phyloP scores from a whole-genome alignment of 2,888 invertebrate genomes.

The Malthinus seriepunctatus region DNA sequence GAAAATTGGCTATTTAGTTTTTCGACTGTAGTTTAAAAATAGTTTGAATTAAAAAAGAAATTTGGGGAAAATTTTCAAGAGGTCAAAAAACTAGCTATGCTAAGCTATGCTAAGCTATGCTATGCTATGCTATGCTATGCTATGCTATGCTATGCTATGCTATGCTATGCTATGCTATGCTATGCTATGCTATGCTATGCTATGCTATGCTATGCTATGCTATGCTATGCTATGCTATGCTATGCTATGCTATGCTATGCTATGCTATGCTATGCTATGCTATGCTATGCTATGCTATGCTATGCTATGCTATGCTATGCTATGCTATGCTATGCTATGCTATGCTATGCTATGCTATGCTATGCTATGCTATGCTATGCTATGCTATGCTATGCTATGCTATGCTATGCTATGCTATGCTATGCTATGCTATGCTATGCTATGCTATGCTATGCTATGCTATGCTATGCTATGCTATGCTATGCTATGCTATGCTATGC shows the following conservation, averaged over 20 bases:
- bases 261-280: neutral
- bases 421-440: constrained; percentile 6
- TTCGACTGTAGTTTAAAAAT: no score
- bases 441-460: constrained; percentile 9
- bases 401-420: neutral
- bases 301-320: neutral
- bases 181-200: constrained; percentile 5
- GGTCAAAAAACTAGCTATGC: no score
- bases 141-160: constrained; percentile 2
- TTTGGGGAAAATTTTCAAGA: no score
- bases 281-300: neutral
- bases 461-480: constrained; percentile 9
- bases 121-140: constrained; percentile 2
- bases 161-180: constrained; percentile 5
- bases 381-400: neutral
- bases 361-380: neutral
- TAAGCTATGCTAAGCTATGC: neutral
- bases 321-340: neutral
- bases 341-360: neutral
- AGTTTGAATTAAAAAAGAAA: no score
- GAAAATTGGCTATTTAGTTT: no score
- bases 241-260: constrained; percentile 1
- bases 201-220: constrained; percentile 3
- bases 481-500: constrained; percentile 11
- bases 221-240: neutral